Evolutionary conservation across 1,140 invertebrate genomes (phyloP).

Genomic region (Drosophila parabipectinata): DNA sequence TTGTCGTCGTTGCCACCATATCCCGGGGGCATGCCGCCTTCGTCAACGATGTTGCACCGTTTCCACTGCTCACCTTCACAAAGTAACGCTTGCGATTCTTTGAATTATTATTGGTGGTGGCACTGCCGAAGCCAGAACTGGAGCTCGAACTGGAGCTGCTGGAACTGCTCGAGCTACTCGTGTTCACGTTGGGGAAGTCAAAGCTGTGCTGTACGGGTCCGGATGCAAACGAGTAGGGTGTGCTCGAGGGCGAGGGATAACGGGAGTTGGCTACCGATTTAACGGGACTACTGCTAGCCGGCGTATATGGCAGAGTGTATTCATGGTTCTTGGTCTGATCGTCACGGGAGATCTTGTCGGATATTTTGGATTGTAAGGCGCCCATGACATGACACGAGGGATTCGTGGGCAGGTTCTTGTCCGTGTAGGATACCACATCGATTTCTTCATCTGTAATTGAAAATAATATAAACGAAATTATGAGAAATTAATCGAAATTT

Average conservation of each 20-base stretch:
- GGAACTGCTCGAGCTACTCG: conserved; percentile 25
- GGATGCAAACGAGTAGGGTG: conserved; percentile 40
- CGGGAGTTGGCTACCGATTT: conserved; percentile 74
- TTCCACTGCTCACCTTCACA: conserved; percentile 13
- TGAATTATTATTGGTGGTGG: conserved; percentile 16
- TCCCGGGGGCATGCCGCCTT: conserved; percentile 1
- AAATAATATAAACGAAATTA: background rate
- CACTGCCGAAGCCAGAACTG: conserved; percentile 28
- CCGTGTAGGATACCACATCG: conserved; percentile 90
- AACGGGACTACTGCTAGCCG: conserved; percentile 78
- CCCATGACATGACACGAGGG: conserved; percentile 87
- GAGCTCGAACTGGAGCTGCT: conserved; percentile 39
- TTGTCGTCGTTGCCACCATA: background rate
- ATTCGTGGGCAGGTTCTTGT: conserved; percentile 87
- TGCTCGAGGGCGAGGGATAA: conserved; percentile 65
- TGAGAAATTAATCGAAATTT: background rate
- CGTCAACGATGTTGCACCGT: background rate
- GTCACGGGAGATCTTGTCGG: conserved; percentile 60
- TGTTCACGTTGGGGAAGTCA: conserved; percentile 38
- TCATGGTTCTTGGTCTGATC: conserved; percentile 42
- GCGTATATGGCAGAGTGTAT: conserved; percentile 71
- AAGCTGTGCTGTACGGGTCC: background rate
- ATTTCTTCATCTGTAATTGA: conserved; percentile 91
- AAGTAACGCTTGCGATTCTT: conserved; percentile 47
- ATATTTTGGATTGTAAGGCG: conserved; percentile 85